Evolutionary conservation across 2,113 vertebrate genomes (phyloP).

Genomic region (Oreochromis niloticus): DNA sequence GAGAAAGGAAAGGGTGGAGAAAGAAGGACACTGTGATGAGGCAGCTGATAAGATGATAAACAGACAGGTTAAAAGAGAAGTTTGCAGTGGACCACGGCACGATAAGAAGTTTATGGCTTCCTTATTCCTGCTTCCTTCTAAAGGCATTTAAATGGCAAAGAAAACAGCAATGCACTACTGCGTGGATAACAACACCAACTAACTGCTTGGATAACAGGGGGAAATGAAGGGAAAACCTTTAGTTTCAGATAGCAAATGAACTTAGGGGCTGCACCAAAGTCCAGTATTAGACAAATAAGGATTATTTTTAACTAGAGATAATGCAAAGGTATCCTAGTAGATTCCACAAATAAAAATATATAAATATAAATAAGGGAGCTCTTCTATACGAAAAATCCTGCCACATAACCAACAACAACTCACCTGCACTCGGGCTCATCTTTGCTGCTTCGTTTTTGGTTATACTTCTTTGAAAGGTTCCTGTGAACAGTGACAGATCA

Average conservation of each 20-base stretch:
- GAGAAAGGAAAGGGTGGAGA: constrained; percentile 40
- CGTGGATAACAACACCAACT: neutral
- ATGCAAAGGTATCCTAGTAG: neutral
- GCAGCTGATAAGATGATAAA: constrained; percentile 20
- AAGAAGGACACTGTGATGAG: neutral
- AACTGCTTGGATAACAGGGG: neutral
- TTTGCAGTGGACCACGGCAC: neutral
- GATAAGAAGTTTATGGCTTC: constrained; percentile 32
- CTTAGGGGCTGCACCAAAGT: neutral
- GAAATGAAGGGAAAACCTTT: neutral
- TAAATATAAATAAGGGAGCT: neutral
- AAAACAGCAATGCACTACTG: neutral
- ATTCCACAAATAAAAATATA: neutral
- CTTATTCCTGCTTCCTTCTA: constrained; percentile 42
- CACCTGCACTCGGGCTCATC: constrained; percentile 88
- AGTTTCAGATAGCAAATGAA: neutral
- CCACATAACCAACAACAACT: neutral
- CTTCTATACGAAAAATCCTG: neutral
- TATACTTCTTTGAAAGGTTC: constrained; percentile 86
- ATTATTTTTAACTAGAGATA: neutral
- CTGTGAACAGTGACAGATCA: constrained; percentile 55
- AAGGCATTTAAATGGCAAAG: constrained; percentile 14
- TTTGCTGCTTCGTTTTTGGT: constrained; percentile 79
- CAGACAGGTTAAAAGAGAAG: neutral
- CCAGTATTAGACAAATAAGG: neutral